Evolutionary conservation across 2,113 vertebrate genomes (phyloP).

Genomic region (Gasterosteus aculeatus): DNA sequence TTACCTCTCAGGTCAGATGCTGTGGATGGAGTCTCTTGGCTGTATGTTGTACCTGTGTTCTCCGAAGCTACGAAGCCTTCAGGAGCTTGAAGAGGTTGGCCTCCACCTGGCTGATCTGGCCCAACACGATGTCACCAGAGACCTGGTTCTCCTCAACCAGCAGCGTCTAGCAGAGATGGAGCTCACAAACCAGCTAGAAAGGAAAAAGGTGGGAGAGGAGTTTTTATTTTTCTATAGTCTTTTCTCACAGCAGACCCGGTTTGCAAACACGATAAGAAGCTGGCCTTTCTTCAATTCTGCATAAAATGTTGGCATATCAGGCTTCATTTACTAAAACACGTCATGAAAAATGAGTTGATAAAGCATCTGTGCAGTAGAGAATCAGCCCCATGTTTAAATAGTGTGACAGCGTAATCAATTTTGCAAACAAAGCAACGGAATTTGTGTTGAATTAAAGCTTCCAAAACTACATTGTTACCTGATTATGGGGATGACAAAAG

Average conservation of each 20-base stretch:
- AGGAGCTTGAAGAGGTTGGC: constrained; percentile 74
- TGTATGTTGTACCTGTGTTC: constrained; percentile 79
- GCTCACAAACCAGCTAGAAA: constrained; percentile 82
- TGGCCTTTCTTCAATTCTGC: not conserved
- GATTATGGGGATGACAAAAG: too few species aligned
- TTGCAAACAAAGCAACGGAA: too few species aligned
- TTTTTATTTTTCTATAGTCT: not conserved
- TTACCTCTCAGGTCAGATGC: constrained; percentile 73
- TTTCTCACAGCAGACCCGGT: not conserved
- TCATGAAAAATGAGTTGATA: too few species aligned
- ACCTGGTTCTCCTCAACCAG: constrained; percentile 82
- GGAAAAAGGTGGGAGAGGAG: constrained; percentile 66
- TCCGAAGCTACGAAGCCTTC: constrained; percentile 76
- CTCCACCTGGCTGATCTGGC: constrained; percentile 80
- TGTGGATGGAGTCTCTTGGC: constrained; percentile 76
- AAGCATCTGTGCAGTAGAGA: too few species aligned
- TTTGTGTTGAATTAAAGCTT: too few species aligned
- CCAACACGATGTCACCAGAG: constrained; percentile 73
- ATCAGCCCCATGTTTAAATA: not conserved
- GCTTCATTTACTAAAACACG: too few species aligned
- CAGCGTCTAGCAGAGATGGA: constrained; percentile 79
- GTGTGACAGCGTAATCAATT: too few species aligned
- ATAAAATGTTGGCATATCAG: too few species aligned
- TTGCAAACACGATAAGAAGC: not conserved
- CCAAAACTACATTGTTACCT: too few species aligned